Percentiles rank a stretch among this genome's conserved stretches.
Evolutionary conservation across 2,888 invertebrate genomes (phyloP).

Genomic region (Osmoderma eremita): DNA sequence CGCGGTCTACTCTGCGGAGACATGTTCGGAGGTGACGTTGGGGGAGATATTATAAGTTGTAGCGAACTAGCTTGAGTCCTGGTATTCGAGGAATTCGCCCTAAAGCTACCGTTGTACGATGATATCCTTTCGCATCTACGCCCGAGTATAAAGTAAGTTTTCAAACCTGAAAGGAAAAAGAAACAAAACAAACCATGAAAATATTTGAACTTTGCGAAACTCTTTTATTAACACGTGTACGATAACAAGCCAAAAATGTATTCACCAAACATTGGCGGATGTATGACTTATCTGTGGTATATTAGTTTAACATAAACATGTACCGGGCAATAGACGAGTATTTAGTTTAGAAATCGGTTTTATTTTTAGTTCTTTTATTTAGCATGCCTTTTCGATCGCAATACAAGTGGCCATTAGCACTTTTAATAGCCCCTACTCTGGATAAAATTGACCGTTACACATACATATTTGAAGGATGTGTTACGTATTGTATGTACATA

Average conservation of each 20-base stretch:
- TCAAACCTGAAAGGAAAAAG: conserved; percentile 71
- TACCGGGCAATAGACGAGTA: not conserved
- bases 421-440: not conserved
- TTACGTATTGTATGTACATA: not conserved
- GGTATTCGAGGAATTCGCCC: conserved; percentile 20
- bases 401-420: conserved; percentile 10
- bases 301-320: conserved; percentile 14
- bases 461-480: not conserved
- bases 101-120: conserved; percentile 60
- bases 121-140: conserved; percentile 69
- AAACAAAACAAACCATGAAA: not conserved
- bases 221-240: not conserved
- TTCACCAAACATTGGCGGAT: conserved; percentile 4
- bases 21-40: conserved; percentile 60
- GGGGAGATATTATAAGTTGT: conserved; percentile 72
- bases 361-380: conserved; percentile 23
- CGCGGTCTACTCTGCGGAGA: conserved; percentile 60
- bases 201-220: not conserved
- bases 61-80: conserved; percentile 63
- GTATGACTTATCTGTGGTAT: conserved; percentile 14
- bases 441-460: not conserved
- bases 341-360: conserved; percentile 7
- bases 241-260: conserved; percentile 2
- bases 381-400: not conserved
- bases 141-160: conserved; percentile 87